These are phyloP conservation scores for Apocrypta bakeri DNA, from an alignment of 1,140 invertebrate genomes.

Conservation along the genomic window DNA sequence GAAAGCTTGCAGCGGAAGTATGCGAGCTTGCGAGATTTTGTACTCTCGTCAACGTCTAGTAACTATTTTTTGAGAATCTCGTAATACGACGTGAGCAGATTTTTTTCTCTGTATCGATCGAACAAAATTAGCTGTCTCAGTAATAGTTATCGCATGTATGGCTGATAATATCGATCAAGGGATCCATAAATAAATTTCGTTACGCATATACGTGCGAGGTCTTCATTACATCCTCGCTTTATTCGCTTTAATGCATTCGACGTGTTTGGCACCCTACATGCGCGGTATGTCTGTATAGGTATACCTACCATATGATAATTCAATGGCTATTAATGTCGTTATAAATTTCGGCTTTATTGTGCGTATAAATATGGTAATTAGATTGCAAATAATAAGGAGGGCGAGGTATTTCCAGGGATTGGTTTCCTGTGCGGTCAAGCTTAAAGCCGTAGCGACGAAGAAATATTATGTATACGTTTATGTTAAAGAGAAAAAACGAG, in stretches of 20 bases:
- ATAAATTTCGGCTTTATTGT: constrained; percentile 41
- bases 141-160: no score
- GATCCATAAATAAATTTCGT: constrained; percentile 10
- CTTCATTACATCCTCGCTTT: constrained; percentile 27
- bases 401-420: not conserved
- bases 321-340: constrained; percentile 40
- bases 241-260: constrained; percentile 28
- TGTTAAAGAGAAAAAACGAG: not conserved
- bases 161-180: no score
- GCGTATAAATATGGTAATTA: constrained; percentile 38
- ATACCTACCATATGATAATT: constrained; percentile 42
- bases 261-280: not conserved
- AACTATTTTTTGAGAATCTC: no score
- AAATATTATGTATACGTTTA: not conserved
- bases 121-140: no score
- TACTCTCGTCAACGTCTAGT: not conserved
- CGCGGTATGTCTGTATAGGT: not conserved
- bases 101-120: no score
- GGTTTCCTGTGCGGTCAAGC: not conserved
- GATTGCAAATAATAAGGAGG: constrained; percentile 34
- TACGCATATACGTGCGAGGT: not conserved
- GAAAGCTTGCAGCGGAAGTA: not conserved
- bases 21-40: not conserved
- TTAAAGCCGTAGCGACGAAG: not conserved
- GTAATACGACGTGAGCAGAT: no score